These are phyloP conservation scores for Dolichoris vasculosae DNA, from an alignment of 1,140 invertebrate species.

Conservation along the genomic window DNA sequence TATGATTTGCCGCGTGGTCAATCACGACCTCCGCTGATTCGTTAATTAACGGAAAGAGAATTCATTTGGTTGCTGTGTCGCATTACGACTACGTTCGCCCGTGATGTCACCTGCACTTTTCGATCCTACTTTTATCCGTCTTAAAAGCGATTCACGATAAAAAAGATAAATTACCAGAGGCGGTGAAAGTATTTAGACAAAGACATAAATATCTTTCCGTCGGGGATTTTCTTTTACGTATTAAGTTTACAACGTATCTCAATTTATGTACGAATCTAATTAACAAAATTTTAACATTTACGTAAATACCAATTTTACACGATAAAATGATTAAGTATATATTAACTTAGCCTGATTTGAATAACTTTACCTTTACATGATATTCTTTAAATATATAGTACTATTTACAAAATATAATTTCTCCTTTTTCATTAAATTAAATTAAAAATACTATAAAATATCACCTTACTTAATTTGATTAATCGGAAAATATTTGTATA, in stretches of 20 bases:
- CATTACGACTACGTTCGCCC: background rate
- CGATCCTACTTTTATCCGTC: background rate
- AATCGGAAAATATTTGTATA: background rate
- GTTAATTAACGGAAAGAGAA: constrained; percentile 4
- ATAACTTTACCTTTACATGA: background rate
- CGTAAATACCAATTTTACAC: background rate
- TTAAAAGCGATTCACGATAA: background rate
- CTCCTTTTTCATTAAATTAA: background rate
- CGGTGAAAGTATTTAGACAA: background rate
- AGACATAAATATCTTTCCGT: background rate
- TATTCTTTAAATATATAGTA: background rate
- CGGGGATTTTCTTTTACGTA: background rate
- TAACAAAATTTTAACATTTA: background rate
- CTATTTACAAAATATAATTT: background rate
- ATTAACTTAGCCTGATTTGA: background rate
- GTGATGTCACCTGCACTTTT: background rate
- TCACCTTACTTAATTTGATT: background rate
- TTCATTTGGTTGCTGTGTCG: background rate
- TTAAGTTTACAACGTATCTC: background rate
- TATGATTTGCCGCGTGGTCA: background rate
- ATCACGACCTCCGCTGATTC: too few species aligned
- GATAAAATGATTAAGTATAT: background rate
- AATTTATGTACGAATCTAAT: background rate
- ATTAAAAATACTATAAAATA: background rate
- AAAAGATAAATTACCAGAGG: background rate